Evolutionary conservation across 92 coral and sea anemone species (phyloP).

Genomic region (Pocillopora meandrina): DNA sequence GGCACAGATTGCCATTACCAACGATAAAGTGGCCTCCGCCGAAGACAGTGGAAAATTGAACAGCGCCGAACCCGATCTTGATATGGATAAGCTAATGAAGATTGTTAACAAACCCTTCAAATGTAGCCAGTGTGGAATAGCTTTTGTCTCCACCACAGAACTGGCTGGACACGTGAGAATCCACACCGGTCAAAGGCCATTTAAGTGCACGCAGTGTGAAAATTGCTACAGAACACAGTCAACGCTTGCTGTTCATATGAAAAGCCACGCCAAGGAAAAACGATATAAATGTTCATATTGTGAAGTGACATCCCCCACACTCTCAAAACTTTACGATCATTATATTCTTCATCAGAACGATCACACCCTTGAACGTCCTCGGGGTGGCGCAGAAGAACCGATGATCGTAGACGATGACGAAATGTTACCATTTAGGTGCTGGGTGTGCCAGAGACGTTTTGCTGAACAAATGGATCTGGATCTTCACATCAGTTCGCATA

Average conservation of each 20-base stretch:
- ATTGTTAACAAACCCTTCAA: conserved; percentile 46
- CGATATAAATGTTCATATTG: conserved; percentile 26
- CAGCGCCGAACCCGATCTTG: conserved; percentile 24
- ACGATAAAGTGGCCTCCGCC: background rate
- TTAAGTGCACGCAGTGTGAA: conserved; percentile 36
- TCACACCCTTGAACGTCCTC: background rate
- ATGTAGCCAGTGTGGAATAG: conserved; percentile 41
- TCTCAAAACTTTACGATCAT: conserved; percentile 39
- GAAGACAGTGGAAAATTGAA: conserved; percentile 18
- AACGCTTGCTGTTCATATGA: conserved; percentile 41
- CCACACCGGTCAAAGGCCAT: conserved; percentile 46
- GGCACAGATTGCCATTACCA: conserved; percentile 29
- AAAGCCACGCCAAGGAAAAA: conserved; percentile 29
- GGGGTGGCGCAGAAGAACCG: background rate
- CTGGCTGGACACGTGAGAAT: conserved; percentile 49
- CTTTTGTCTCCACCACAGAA: conserved; percentile 42
- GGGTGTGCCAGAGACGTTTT: conserved; percentile 33
- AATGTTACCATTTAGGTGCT: conserved; percentile 22
- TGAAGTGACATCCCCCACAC: conserved; percentile 34
- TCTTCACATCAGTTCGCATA: conserved; percentile 39
- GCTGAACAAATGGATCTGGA: conserved; percentile 16
- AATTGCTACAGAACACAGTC: conserved; percentile 43
- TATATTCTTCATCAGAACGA: conserved; percentile 15
- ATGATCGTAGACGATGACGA: background rate
- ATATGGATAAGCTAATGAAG: conserved; percentile 32